Conservation (phyloP, 2,113 vertebrate species). For the Macaca fascicularis region DNA sequence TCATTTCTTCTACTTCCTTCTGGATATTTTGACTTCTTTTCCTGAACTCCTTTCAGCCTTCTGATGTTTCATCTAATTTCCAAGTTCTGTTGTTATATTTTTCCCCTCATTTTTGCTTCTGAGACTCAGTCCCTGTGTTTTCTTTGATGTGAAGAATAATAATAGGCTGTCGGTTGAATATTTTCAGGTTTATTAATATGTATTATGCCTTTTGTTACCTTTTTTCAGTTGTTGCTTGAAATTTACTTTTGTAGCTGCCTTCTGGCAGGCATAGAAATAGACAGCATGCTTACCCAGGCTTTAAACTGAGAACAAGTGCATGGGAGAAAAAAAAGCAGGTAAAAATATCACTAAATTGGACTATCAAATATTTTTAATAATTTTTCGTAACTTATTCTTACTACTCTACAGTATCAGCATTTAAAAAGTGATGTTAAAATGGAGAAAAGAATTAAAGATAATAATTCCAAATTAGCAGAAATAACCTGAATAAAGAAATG, state of each 20-base stretch:
- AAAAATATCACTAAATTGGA: conserved; percentile 36
- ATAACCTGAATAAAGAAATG: conserved; percentile 16
- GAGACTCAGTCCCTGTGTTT: conserved; percentile 40
- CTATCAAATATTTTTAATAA: not conserved
- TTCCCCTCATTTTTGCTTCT: conserved; percentile 40
- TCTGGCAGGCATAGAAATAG: conserved; percentile 53
- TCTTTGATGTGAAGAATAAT: conserved; percentile 71
- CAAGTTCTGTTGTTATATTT: conserved; percentile 54
- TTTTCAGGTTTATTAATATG: conserved; percentile 73
- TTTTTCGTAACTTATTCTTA: not conserved
- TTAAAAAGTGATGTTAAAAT: conserved; percentile 39
- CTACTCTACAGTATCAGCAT: not conserved
- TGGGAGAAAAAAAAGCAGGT: not conserved
- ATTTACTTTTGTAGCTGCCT: conserved; percentile 69
- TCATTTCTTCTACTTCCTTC: not conserved
- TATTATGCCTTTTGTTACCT: conserved; percentile 67
- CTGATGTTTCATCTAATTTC: conserved; percentile 64
- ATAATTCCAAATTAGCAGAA: conserved; percentile 37
- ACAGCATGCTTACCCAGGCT: conserved; percentile 36
- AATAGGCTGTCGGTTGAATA: conserved; percentile 61
- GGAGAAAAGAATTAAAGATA: conserved; percentile 26
- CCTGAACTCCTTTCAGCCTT: conserved; percentile 49
- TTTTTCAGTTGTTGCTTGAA: conserved; percentile 54
- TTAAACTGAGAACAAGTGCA: conserved; percentile 15
- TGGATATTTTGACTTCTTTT: conserved; percentile 46